Evolutionary conservation across 2,888 invertebrate genomes (phyloP), one percentile per base, ranked within the genome.

Genomic region (Branchipolynoe longqiensis): DNA sequence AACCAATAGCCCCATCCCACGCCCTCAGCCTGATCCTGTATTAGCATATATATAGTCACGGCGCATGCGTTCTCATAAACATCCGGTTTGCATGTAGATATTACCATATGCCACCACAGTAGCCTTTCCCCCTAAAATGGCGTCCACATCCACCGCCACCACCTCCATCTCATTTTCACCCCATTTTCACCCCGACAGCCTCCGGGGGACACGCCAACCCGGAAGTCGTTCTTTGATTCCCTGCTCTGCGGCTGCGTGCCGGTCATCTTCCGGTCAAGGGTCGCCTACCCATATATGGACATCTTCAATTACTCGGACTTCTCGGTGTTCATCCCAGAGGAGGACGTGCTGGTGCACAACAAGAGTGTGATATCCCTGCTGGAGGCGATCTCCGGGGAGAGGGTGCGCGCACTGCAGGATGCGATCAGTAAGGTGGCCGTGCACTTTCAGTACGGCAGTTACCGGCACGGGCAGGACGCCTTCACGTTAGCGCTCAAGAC

Each of bases 131-230:
- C n/a, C n/a, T n/a, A n/a, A n/a, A n/a, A n/a, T n/a, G n/a, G n/a
- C n/a, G n/a, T n/a, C n/a, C n/a, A n/a, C n/a, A n/a, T n/a, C n/a
- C n/a, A n/a, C n/a, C n/a, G n/a, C n/a, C n/a, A n/a, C n/a, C n/a
- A n/a, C n/a, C n/a, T n/a, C n/a, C n/a, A n/a, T n/a, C 8, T 48
- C 8, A 48, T 48, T 28, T 62, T 58, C 83, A 4, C 22, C 2
- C n/a, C 83, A 91, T 91, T 87, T 85, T 91, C 25, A n/a, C n/a
- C n/a, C n/a, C n/a, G n/a, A n/a, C 90, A 92, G 41, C 91, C 92
- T 3, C 90, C 91, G 0, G 92, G 92, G 1, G 91, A 91, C 85
- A 92, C 91, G 0, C 91, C 91, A 0, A 91, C 92, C 0, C 84
- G 92, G 48, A 92, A 92, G 86, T 91, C 91, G 4, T 90, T 91